Conservation (phyloP, 2,113 vertebrate genomes). For the Corvus cornix region DNA sequence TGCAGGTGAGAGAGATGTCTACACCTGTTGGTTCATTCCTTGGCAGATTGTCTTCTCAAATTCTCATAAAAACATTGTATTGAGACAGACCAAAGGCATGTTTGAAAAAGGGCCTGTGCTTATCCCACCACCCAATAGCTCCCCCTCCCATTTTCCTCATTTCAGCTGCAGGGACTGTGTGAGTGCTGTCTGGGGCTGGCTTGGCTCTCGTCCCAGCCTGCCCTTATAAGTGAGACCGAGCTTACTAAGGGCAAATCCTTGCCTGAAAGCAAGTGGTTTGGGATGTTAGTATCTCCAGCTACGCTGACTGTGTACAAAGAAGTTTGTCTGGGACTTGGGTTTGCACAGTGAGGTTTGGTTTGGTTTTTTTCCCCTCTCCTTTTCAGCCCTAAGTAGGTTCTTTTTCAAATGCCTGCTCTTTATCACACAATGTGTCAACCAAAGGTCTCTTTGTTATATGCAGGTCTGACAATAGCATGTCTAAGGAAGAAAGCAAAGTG, state of each 20-base stretch:
- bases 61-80: accelerated
- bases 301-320: neutral
- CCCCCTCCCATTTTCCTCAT: accelerated
- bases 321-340: neutral
- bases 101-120: neutral
- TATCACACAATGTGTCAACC: too few species aligned
- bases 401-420: neutral
- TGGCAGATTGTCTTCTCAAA: neutral
- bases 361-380: neutral
- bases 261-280: neutral
- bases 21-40: neutral
- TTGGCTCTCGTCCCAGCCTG: neutral
- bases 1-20: neutral
- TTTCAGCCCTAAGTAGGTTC: neutral
- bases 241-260: neutral
- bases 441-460: accelerated
- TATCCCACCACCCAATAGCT: neutral
- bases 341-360: neutral
- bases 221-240: neutral
- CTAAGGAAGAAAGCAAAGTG: neutral
- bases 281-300: neutral
- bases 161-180: neutral
- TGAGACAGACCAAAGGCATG: neutral
- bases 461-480: neutral
- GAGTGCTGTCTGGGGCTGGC: neutral